Evolutionary conservation across 2,888 invertebrate genomes (phyloP), one percentile per base, ranked within the genome.

Genomic region (Polyommatus icarus): DNA sequence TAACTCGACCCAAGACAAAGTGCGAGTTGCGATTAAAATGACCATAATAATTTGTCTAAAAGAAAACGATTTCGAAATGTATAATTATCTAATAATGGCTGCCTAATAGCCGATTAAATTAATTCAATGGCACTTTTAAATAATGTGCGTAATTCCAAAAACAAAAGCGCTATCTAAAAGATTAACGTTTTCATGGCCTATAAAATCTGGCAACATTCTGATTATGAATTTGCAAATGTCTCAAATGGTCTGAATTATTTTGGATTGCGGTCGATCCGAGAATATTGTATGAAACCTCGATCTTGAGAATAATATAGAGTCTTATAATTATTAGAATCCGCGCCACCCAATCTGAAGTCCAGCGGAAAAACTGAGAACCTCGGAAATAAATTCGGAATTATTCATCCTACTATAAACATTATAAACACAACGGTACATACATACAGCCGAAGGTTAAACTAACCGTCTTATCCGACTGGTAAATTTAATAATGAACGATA

Each of bases 131-230:
- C 24, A 77, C 71, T 71, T 77, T 59, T 73, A 72, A 40, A 77
- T 73, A 72, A 72, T 77, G 59, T 73, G 40, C 12, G 1, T 29
- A 32, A 67, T 67, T 67, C 67, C 77, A 67, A 79, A 79, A 78
- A 80, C 76, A 78, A 80, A 79, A 50, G 79, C 76, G 72, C 61
- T 75, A 80, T 78, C 78, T 76, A 36, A n/a, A 29, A 59, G 76
- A 79, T 77, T 79, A 72, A 77, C 24, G 77, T 32, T 76, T 77
- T 78, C 76, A 67, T 54, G 59, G 77, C 77, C 73, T 73, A 59
- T 77, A 72, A 78, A 77, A 79, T 78, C 59, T 76, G 54, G 71
- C n/a, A 78, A 72, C 79, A 78, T 54, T 54, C 18, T 18, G 54
- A 54, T 54, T 54, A 54, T 54, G 54, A 12, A 54, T 18, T 54